These are phyloP conservation scores for Bradysia coprophila DNA, from an alignment of 1,140 invertebrate species.

Conservation along the genomic window DNA sequence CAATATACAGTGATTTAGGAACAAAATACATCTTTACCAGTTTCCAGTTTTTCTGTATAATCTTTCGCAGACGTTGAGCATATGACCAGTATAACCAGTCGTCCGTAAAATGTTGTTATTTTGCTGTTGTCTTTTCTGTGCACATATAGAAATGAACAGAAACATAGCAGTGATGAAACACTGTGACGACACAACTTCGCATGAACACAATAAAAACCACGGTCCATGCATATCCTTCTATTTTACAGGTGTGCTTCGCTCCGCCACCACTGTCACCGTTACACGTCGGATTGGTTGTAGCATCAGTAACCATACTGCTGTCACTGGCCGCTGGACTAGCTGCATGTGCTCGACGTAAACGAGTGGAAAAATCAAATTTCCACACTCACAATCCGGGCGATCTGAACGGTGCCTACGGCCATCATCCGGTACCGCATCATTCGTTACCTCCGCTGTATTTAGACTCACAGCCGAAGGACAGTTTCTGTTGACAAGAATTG, in stretches of 20 bases:
- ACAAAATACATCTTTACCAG: too few relatives aligned
- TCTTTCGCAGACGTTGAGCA: too few relatives aligned
- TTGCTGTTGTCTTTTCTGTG: too few relatives aligned
- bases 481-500: conserved; percentile 53
- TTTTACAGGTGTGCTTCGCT: background rate
- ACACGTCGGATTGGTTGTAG: conserved; percentile 29
- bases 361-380: conserved; percentile 38
- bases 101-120: too few relatives aligned
- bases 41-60: too few relatives aligned
- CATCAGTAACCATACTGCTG: conserved; percentile 31
- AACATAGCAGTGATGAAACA: too few relatives aligned
- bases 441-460: conserved; percentile 27
- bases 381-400: conserved; percentile 28
- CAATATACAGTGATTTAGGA: too few relatives aligned
- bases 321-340: conserved; percentile 40
- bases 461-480: conserved; percentile 46
- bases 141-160: too few relatives aligned
- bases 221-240: too few relatives aligned
- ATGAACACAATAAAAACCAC: too few relatives aligned
- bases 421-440: conserved; percentile 17
- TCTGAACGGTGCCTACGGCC: conserved; percentile 25
- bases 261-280: conserved; percentile 17
- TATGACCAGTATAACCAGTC: too few relatives aligned
- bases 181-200: too few relatives aligned
- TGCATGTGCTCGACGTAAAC: conserved; percentile 29